phyloP scores from a whole-genome alignment of 2,797 vertebrate genomes.

The Typhlichthys eigenmanni region DNA sequence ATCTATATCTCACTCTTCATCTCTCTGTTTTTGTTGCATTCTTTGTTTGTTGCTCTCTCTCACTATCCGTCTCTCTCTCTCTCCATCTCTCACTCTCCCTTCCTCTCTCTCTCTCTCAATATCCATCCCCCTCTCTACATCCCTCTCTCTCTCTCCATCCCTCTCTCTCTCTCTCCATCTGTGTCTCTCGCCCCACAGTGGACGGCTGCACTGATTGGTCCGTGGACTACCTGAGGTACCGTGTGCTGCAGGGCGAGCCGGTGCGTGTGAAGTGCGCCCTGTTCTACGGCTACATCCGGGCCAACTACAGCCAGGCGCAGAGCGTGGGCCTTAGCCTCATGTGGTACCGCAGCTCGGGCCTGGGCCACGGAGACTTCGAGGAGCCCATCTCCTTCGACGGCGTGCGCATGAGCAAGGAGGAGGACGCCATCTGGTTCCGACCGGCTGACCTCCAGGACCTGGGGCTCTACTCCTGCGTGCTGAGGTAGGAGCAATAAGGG shows the following conservation, averaged over 20 bases:
- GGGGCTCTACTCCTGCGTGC: slow-evolving; percentile 95
- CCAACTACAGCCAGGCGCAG: slow-evolving; percentile 96
- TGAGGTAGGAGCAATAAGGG: slow-evolving; percentile 80
- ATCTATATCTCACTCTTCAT: too few relatives aligned
- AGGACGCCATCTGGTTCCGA: slow-evolving; percentile 98
- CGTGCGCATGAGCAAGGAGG: slow-evolving; percentile 96
- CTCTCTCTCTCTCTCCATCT: slow-evolving; percentile 22
- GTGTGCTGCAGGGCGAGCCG: slow-evolving; percentile 94
- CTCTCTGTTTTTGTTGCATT: too few relatives aligned
- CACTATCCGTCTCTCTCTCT: too few relatives aligned
- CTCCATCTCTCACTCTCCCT: too few relatives aligned
- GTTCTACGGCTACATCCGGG: slow-evolving; percentile 98
- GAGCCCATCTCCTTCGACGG: slow-evolving; percentile 98
- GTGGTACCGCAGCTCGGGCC: slow-evolving; percentile 98
- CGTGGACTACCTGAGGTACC: slow-evolving; percentile 97
- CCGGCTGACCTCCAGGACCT: slow-evolving; percentile 93
- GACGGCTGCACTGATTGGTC: slow-evolving; percentile 99
- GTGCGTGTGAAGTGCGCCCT: slow-evolving; percentile 97
- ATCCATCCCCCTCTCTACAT: too few relatives aligned
- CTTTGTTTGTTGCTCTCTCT: too few relatives aligned
- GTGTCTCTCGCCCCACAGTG: slow-evolving; percentile 73
- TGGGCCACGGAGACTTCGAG: slow-evolving; percentile 90
- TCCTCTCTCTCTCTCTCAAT: too few relatives aligned
- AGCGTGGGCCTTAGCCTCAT: slow-evolving; percentile 97
- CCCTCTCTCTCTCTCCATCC: slow-evolving; percentile 1